These are phyloP conservation scores for Ceratina calcarata DNA, from an alignment of 1,140 invertebrate species.

Conservation along the genomic window DNA sequence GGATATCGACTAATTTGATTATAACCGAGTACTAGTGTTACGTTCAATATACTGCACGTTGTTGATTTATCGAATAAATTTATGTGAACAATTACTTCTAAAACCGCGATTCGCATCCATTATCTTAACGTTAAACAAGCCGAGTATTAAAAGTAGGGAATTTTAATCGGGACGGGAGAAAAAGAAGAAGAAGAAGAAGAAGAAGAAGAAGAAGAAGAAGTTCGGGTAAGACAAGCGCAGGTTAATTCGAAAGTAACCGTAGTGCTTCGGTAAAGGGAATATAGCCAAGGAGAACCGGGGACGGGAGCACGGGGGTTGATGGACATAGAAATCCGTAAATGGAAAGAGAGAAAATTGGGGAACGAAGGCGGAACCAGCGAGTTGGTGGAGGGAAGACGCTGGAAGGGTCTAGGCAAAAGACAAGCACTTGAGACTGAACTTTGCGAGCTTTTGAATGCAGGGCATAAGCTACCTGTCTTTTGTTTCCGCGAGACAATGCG, in stretches of 20 bases:
- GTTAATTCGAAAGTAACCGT: slow-evolving; percentile 40
- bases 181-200: too few relatives aligned
- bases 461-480: slow-evolving; percentile 72
- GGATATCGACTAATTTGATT: too few relatives aligned
- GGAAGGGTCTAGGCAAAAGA: slow-evolving; percentile 51
- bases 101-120: too few relatives aligned
- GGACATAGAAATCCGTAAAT: slow-evolving; percentile 45
- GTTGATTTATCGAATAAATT: too few relatives aligned
- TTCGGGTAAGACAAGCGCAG: background rate
- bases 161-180: too few relatives aligned
- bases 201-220: too few relatives aligned
- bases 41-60: too few relatives aligned
- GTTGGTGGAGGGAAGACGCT: slow-evolving; percentile 11
- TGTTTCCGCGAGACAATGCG: slow-evolving; percentile 71
- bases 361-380: background rate
- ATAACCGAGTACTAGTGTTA: too few relatives aligned
- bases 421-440: slow-evolving; percentile 71
- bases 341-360: slow-evolving; percentile 43
- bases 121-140: slow-evolving; percentile 9
- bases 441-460: slow-evolving; percentile 72
- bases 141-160: background rate
- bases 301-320: background rate
- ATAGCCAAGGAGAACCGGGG: background rate
- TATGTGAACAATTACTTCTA: too few relatives aligned
- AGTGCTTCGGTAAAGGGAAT: background rate